Base-by-base conservation (phyloP, 2,888 invertebrate species). In the Podabrus alpinus region DNA sequence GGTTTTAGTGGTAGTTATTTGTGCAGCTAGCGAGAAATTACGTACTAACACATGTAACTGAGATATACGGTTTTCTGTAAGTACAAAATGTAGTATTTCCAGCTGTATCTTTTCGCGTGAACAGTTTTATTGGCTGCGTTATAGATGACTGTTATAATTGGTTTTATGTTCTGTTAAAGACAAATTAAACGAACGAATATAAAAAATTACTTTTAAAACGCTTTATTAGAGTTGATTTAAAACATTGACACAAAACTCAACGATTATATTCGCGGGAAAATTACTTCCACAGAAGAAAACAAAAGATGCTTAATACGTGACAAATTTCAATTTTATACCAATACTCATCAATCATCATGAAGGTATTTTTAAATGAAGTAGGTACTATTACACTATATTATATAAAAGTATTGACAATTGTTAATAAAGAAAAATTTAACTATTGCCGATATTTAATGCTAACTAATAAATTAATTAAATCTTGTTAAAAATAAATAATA, bases 11-110 rank as follows among this genome's bases (percentile, higher is more conserved):
- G 77, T 80, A 78, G 81, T 79, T 80, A 78, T 79, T 79, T 80
- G 81, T 78, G 81, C 83, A 81, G 79, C 81, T 81, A 81, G 81
- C 82, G 80, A 81, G 83, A 83, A 84, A 84, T 84, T 83, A 81
- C 83, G 81, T 82, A 81, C 83, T 80, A 81, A 80, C 82, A 84
- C 83, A 83, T 83, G 82, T 82, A 82, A 81, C 83, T 79, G 82
- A 83, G 82, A 83, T 82, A 82, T 83, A 83, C 82, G 81, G 76
- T 77, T 80, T 79, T 82, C 83, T 84, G 83, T 83, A 84, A 84
- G 84, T 84, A 83, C 83, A 84, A 84, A 64, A 85, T 84, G 83
- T 84, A 83, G 84, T 85, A 85, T 82, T 84, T 84, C 80, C 80
- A 77, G 81, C 82, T 82, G 84, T 83, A 85, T 84, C 83, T 84